Evolutionary conservation across 2,797 vertebrate species (phyloP), one percentile per base, ranked within the genome.

Genomic region (Pangasius djambal): DNA sequence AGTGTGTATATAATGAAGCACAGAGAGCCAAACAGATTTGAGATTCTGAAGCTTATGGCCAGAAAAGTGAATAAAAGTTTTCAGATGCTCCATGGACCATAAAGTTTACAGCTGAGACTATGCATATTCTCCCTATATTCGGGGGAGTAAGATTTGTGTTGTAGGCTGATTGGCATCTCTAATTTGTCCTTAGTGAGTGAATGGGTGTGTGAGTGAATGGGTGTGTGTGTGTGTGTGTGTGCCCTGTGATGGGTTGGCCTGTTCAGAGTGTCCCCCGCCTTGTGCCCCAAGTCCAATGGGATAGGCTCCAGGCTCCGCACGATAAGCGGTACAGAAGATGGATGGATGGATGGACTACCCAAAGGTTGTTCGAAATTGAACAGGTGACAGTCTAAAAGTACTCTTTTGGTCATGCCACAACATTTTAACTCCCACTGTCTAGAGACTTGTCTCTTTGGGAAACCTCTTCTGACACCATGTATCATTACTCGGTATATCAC

Each of bases 11-110:
- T n/a, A 34, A 18, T 20, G 20, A 50, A 77, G 25, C 6, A 34
- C 20, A 25, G 57, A 40, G 34, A 82, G 78, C 18, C 34, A 25
- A 34, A 7, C 52, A 37, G 34, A 59, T 61, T 79, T 7, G 22
- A 59, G 20, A 82, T 82, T 37, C 52, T 61, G 22, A 40, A 59
- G 37, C 57, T 63, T 63, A 63, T n/a, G 12, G 57, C 34, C 22
- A 63, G 81, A 83, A 83, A 59, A 83, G 57, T 83, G 57, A 83
- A 40, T 3, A 59, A 25, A 82, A 61, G 77, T 55, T 6, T 37
- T 81, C 52, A 22, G 28, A 25, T 40, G 57, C 57, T 83, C 28
- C 28, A 31, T 10, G n/a, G 50, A 50, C 50, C 6, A 18, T 16
- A 31, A 55, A 18, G 50, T 31, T 79, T 55, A 31, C 50, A 18